A percentile compares a stretch with the other conserved stretches of the same genome.
These are phyloP conservation scores for Hiodon tergisus DNA, from an alignment of 2,113 vertebrate genomes.

Conservation along the genomic window DNA sequence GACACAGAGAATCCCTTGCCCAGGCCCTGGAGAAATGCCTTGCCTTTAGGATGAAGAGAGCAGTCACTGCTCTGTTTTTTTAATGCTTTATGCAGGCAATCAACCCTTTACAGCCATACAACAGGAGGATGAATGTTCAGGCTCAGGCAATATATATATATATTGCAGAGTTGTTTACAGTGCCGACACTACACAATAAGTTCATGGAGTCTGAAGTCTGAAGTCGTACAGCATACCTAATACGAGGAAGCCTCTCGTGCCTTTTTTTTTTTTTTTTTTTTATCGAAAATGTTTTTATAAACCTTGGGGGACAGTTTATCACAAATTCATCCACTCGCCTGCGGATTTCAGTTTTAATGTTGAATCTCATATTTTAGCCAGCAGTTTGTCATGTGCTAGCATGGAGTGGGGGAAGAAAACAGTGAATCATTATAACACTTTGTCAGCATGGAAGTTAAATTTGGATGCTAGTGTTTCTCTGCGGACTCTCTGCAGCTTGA, in stretches of 20 bases:
- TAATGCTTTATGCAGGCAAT: conserved; percentile 70
- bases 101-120: conserved; percentile 78
- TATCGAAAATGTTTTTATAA: conserved; percentile 72
- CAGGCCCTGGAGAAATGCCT: conserved; percentile 74
- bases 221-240: conserved; percentile 57
- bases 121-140: conserved; percentile 74
- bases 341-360: conserved; percentile 65
- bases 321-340: conserved; percentile 76
- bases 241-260: conserved; percentile 59
- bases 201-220: conserved; percentile 53
- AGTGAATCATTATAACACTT: conserved; percentile 44
- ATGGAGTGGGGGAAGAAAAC: conserved; percentile 5
- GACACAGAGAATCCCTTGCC: conserved; percentile 38
- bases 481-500: conserved; percentile 38
- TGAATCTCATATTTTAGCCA: conserved; percentile 56
- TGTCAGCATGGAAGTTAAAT: conserved; percentile 46
- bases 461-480: conserved; percentile 35
- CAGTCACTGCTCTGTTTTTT: conserved; percentile 73
- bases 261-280: conserved; percentile 39
- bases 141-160: conserved; percentile 58
- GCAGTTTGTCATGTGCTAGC: conserved; percentile 40
- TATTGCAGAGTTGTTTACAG: conserved; percentile 72
- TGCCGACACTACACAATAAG: conserved; percentile 56
- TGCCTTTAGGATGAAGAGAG: conserved; percentile 77
- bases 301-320: conserved; percentile 75